Base-by-base conservation (phyloP, 2,888 invertebrate species). In the Brachyopa scutellaris region DNA sequence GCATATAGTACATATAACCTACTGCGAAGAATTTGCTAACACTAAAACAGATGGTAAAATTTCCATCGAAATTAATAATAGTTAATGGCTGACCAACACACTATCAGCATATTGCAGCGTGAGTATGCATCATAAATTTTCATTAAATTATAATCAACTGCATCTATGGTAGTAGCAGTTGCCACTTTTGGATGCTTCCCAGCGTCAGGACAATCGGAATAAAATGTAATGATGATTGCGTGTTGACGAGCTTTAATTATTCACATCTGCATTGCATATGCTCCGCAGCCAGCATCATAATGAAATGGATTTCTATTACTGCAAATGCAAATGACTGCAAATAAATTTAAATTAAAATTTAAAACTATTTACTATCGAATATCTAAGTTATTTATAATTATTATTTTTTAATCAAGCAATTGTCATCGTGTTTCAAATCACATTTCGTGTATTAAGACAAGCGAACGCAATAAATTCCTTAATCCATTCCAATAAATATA, bases 211-310 rank as follows among this genome's bases (percentile, higher is more conserved):
- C 73, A 73, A 73, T 73, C 69, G 61, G 53, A 79, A 79, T 79
- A 73, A 79, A 79, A 79, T 67, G 53, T 79, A 73, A 73, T 79
- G 73, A 66, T 79, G 78, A 79, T 73, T 79, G 78, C 53, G 66
- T 79, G 78, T 73, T 79, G 78, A 79, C 53, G 73, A 73, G 78
- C 73, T 66, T 66, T 61, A 73, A 73, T 79, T 79, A 66, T 79
- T 73, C 51, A 73, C 45, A 13, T 42, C 57, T 72, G 49, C 59
- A 72, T 64, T 72, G 36, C 40, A 57, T 53, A 59, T 55, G 31
- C 17, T 66, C 69, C 45, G 33, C 76, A 78, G 29, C 17, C 29
- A n/a, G 26, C 45, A 45, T 73, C 61, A 57, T 49, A 70, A 57
- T 59, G 23, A 57, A 42, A 55, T 77, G 69, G 53, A 15, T 33